Conservation (phyloP, 2,888 invertebrate species). For the Celastrina argiolus region DNA sequence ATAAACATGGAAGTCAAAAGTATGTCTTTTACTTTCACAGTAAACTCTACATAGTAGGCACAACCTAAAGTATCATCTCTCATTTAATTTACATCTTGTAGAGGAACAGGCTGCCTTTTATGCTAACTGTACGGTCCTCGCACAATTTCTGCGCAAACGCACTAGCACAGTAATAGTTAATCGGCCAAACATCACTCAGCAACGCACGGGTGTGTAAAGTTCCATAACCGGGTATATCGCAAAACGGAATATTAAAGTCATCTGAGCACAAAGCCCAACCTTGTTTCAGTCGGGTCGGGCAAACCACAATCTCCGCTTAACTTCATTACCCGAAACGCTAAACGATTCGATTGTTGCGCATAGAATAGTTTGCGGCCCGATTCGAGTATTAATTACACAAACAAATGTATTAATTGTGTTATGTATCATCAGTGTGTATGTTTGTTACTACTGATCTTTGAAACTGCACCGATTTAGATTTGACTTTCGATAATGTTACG, state of each 20-base stretch:
- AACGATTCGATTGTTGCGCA: conserved; percentile 47
- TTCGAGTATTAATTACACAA: conserved; percentile 9
- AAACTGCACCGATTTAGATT: background rate
- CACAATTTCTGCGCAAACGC: background rate
- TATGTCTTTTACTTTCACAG: too few relatives aligned
- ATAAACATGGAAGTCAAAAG: too few relatives aligned
- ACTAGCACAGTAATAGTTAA: background rate
- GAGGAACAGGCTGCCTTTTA: background rate
- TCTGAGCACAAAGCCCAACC: conserved; percentile 40
- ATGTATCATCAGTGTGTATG: background rate
- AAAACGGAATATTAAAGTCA: conserved; percentile 31
- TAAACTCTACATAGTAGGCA: too few relatives aligned
- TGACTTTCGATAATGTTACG: too few relatives aligned
- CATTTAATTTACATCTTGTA: too few relatives aligned
- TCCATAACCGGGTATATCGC: conserved; percentile 10
- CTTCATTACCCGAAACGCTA: conserved; percentile 74
- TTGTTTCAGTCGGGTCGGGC: conserved; percentile 46
- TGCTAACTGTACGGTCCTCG: background rate
- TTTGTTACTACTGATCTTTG: background rate
- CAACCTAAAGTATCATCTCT: too few relatives aligned
- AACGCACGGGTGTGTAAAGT: background rate
- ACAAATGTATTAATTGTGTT: conserved; percentile 8
- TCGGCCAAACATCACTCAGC: background rate
- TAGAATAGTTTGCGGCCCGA: conserved; percentile 14
- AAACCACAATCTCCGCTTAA: conserved; percentile 67